These are phyloP conservation scores for Gymnothorax javanicus DNA, from an alignment of 2,797 vertebrate genomes.

Conservation along the genomic window DNA sequence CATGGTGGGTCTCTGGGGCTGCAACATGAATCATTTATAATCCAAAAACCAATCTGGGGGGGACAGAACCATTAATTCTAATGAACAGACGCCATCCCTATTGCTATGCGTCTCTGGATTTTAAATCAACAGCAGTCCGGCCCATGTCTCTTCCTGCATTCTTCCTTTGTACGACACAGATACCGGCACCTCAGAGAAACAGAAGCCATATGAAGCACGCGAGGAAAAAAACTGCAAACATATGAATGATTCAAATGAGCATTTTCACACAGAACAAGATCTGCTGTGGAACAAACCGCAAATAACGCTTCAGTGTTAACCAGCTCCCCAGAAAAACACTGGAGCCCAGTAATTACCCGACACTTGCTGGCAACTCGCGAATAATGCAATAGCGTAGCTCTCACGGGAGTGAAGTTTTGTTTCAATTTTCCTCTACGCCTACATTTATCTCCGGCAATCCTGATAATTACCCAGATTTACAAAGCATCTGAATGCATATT, in stretches of 20 bases:
- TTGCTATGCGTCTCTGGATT: too few relatives aligned
- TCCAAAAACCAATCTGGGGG: too few relatives aligned
- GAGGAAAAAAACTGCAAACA: not conserved
- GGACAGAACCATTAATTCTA: too few relatives aligned
- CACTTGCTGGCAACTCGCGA: not conserved
- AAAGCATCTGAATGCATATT: not conserved
- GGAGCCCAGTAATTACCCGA: not conserved
- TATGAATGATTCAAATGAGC: not conserved
- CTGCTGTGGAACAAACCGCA: not conserved
- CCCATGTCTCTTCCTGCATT: too few relatives aligned
- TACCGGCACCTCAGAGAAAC: not conserved
- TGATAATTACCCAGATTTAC: not conserved
- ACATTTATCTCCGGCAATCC: not conserved
- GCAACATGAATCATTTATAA: too few relatives aligned
- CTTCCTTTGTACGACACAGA: too few relatives aligned
- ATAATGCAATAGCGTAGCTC: not conserved
- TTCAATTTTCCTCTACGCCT: not conserved
- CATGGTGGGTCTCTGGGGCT: too few relatives aligned
- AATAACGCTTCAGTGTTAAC: not conserved
- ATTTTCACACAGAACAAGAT: not conserved
- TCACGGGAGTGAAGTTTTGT: not conserved
- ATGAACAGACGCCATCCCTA: too few relatives aligned
- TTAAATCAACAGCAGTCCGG: too few relatives aligned
- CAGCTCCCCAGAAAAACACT: not conserved
- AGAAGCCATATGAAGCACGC: too few relatives aligned